These are phyloP conservation scores for Crossocerus cetratus DNA, from an alignment of 2,888 invertebrate species.

Conservation along the genomic window DNA sequence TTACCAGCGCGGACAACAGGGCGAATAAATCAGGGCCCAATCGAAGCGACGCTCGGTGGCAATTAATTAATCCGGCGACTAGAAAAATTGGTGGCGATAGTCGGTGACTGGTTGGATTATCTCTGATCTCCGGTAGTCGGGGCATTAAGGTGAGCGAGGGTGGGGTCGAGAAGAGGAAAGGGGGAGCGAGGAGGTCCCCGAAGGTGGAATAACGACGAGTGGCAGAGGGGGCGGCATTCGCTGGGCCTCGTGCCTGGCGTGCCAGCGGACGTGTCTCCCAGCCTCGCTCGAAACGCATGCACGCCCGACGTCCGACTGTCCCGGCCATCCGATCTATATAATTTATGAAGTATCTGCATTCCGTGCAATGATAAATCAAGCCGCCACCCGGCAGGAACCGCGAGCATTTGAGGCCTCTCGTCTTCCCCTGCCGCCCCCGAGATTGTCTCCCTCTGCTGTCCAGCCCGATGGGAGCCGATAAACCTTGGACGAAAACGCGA, in stretches of 20 bases:
- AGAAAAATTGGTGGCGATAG: slow-evolving; percentile 28
- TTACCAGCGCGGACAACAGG: neutral
- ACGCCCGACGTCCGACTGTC: slow-evolving; percentile 67
- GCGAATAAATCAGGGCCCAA: slow-evolving; percentile 1
- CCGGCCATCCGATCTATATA: slow-evolving; percentile 68
- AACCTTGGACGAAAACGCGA: too few relatives aligned
- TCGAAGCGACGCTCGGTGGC: neutral
- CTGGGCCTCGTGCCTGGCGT: slow-evolving; percentile 71
- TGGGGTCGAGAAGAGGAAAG: slow-evolving; percentile 8
- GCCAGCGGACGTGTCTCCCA: slow-evolving; percentile 66
- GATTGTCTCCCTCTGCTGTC: neutral
- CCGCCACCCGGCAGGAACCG: slow-evolving; percentile 67
- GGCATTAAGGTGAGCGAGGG: slow-evolving; percentile 15
- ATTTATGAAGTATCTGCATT: slow-evolving; percentile 76
- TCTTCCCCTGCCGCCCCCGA: slow-evolving; percentile 11
- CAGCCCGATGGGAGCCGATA: neutral
- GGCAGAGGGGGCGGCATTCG: slow-evolving; percentile 59
- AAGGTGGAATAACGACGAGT: slow-evolving; percentile 8
- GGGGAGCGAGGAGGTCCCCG: slow-evolving; percentile 25
- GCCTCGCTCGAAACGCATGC: slow-evolving; percentile 58
- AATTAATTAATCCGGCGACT: slow-evolving; percentile 33
- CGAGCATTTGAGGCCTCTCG: slow-evolving; percentile 55
- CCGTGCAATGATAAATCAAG: slow-evolving; percentile 73
- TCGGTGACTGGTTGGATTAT: slow-evolving; percentile 27
- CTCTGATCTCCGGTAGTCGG: slow-evolving; percentile 28